A percentile compares a stretch with the other conserved stretches of the same genome.
phyloP scores from a whole-genome alignment of 2,888 invertebrate species.

The Sinodicranocentrus sp. region DNA sequence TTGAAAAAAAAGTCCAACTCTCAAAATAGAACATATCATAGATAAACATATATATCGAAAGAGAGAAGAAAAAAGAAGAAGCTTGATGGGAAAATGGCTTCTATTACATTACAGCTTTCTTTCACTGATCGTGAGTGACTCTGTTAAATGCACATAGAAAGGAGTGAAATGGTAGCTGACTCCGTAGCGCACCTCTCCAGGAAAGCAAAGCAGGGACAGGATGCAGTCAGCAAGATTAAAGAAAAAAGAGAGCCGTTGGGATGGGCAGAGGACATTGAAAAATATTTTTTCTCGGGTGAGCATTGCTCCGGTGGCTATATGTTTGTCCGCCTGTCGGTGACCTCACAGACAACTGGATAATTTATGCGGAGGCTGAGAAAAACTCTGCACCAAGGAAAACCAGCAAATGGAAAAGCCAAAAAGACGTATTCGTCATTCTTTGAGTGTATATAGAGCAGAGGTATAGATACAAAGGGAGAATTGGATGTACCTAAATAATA shows the following conservation, averaged over 20 bases:
- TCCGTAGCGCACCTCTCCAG: too few species aligned
- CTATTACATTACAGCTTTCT: background rate
- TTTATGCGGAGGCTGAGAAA: slow-evolving; percentile 62
- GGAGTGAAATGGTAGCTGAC: too few species aligned
- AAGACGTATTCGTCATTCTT: slow-evolving; percentile 6
- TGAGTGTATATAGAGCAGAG: background rate
- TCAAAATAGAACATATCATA: background rate
- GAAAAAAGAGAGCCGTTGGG: slow-evolving; percentile 22
- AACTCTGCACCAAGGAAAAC: slow-evolving; percentile 1
- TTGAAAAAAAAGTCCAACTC: slow-evolving; percentile 38
- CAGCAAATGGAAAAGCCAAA: background rate
- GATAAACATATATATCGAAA: too few species aligned
- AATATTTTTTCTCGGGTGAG: slow-evolving; percentile 38
- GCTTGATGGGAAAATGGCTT: too few species aligned
- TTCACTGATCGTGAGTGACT: background rate
- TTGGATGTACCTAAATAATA: background rate
- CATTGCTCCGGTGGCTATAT: slow-evolving; percentile 32
- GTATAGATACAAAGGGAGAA: background rate
- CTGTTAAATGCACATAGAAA: background rate
- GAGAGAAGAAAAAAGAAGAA: too few species aligned
- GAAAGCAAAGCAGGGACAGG: background rate
- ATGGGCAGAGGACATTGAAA: slow-evolving; percentile 60
- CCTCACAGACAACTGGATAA: slow-evolving; percentile 62
- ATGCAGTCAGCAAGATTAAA: slow-evolving; percentile 31
- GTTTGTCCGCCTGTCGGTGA: slow-evolving; percentile 54